phyloP scores from a whole-genome alignment of 2,113 vertebrate species.

The Hippolais icterina region DNA sequence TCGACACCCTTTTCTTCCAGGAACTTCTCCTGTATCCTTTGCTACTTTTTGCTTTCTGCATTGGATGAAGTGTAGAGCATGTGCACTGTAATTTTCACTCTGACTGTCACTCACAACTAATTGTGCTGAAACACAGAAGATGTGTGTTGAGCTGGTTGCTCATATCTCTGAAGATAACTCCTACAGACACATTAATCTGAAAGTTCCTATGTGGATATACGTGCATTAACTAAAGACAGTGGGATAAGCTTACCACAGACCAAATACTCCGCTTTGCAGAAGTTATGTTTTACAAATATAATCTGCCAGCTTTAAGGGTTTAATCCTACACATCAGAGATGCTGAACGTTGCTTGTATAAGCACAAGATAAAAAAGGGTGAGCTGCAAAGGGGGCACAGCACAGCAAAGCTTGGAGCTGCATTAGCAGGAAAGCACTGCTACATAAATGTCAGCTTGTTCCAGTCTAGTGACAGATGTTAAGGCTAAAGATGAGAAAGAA shows the following conservation, averaged over 20 bases:
- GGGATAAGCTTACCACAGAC: neutral
- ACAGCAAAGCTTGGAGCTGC: neutral
- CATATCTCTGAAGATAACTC: neutral
- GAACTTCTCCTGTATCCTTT: neutral
- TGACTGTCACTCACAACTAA: neutral
- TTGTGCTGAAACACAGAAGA: neutral
- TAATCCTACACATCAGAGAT: slow-evolving; percentile 19
- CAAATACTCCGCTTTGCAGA: neutral
- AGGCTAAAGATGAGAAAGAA: neutral
- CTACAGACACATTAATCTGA: neutral
- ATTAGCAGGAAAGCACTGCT: neutral
- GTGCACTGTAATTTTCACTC: neutral
- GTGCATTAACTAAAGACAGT: neutral
- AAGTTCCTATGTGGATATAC: neutral
- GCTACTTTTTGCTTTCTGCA: neutral
- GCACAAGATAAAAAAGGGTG: neutral
- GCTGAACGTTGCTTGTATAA: neutral
- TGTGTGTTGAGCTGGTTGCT: neutral
- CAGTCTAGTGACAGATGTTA: neutral
- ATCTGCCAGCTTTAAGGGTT: neutral
- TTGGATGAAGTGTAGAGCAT: neutral
- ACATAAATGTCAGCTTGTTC: neutral
- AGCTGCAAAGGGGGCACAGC: neutral
- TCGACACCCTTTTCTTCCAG: neutral
- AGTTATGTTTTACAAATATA: neutral